These are phyloP conservation scores for Ovibos moschatus DNA, from an alignment of 2,113 vertebrate species.

Conservation along the genomic window DNA sequence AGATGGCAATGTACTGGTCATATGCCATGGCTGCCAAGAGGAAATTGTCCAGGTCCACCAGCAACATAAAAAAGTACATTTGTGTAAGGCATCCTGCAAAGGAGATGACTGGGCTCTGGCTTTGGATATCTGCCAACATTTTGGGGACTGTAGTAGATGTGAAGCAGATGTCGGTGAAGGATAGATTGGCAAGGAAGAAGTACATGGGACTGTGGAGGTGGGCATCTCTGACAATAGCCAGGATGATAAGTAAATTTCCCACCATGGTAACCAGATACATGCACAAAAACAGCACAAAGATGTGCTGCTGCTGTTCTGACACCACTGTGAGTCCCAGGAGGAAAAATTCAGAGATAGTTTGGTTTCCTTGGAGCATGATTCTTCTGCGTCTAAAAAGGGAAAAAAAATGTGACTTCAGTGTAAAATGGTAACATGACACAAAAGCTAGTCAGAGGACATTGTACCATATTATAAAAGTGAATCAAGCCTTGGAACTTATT, in stretches of 20 bases:
- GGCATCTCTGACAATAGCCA: conserved; percentile 28
- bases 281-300: conserved; percentile 60
- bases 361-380: conserved; percentile 38
- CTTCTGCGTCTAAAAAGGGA: conserved; percentile 2
- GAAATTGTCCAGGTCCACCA: conserved; percentile 59
- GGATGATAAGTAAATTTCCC: conserved; percentile 65
- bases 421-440: conserved; percentile 28
- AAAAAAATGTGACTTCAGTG: background rate
- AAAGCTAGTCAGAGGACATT: background rate
- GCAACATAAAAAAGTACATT: conserved; percentile 67
- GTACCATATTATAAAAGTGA: background rate
- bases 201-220: conserved; percentile 60
- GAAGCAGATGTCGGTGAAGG: conserved; percentile 54
- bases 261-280: conserved; percentile 54
- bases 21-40: conserved; percentile 49
- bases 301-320: conserved; percentile 13
- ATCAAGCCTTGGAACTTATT: background rate
- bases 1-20: conserved; percentile 49
- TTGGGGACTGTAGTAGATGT: conserved; percentile 43
- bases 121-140: conserved; percentile 45
- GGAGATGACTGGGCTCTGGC: conserved; percentile 20
- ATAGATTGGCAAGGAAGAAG: conserved; percentile 61
- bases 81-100: conserved; percentile 61
- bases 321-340: conserved; percentile 35
- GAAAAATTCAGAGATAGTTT: conserved; percentile 49